phyloP scores from a whole-genome alignment of 2,113 vertebrate species.

The Baryphthengus martii region DNA sequence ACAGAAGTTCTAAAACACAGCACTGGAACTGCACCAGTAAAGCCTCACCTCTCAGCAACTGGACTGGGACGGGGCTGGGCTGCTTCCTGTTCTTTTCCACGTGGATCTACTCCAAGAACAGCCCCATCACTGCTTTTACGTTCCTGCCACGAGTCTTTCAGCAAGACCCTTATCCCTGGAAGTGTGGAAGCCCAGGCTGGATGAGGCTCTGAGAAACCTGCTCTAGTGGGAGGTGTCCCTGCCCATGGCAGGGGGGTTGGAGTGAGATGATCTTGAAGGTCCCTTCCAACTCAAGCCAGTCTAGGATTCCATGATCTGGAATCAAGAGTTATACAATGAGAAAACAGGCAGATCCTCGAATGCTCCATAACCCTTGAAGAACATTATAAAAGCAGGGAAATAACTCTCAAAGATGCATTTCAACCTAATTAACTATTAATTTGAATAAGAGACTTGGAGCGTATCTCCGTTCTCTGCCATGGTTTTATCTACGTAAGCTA shows the following conservation, averaged over 20 bases:
- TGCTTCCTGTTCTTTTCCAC: background rate
- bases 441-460: background rate
- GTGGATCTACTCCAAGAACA: background rate
- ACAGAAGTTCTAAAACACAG: background rate
- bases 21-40: background rate
- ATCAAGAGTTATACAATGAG: background rate
- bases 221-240: too few species aligned
- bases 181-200: too few species aligned
- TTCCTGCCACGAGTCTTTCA: background rate
- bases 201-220: too few species aligned
- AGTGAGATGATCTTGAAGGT: too few species aligned
- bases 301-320: too few species aligned
- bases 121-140: background rate
- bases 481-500: background rate
- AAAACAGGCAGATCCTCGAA: background rate
- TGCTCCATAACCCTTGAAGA: background rate
- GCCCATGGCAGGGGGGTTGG: too few species aligned
- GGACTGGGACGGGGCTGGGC: background rate
- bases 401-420: background rate
- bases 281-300: too few species aligned
- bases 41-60: background rate
- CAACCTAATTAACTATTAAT: background rate
- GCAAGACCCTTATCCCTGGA: too few species aligned
- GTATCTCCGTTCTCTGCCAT: background rate
- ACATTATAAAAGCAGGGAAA: background rate